These are phyloP conservation scores for Cyclina sinensis DNA, from an alignment of 1,140 invertebrate species.

Conservation along the genomic window DNA sequence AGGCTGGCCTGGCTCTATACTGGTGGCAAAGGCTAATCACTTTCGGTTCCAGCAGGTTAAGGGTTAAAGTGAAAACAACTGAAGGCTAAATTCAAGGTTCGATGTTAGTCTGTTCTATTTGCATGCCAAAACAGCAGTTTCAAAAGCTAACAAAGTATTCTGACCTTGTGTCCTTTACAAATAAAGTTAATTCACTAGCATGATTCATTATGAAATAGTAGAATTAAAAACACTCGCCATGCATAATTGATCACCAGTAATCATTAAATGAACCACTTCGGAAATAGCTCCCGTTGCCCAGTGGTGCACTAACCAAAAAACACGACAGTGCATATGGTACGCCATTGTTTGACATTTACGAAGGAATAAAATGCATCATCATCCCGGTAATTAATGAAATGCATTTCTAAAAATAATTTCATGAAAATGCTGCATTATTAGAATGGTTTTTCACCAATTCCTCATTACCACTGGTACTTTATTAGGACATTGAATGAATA, in stretches of 20 bases:
- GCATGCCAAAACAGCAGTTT: no score
- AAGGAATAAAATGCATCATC: not conserved
- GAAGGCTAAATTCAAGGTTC: no score
- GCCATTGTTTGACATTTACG: conserved; percentile 3
- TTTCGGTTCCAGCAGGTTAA: no score
- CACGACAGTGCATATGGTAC: not conserved
- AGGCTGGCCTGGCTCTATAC: no score
- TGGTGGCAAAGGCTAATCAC: no score
- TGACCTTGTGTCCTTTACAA: not conserved
- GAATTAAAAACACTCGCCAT: conserved; percentile 22
- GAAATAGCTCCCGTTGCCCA: conserved; percentile 34
- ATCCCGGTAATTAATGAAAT: conserved; percentile 13
- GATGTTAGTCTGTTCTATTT: no score
- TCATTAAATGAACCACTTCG: conserved; percentile 30
- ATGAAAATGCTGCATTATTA: conserved; percentile 7
- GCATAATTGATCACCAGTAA: conserved; percentile 33
- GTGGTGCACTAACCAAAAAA: not conserved
- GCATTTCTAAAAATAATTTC: conserved; percentile 17
- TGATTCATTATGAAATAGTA: conserved; percentile 38
- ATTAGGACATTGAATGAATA: no score
- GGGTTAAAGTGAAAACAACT: no score
- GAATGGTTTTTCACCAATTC: not conserved
- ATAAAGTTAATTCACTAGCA: not conserved
- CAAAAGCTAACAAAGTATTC: no score
- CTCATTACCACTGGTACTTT: not conserved